Evolutionary conservation across 2,797 vertebrate genomes (phyloP).

Genomic region (Coilia nasus): DNA sequence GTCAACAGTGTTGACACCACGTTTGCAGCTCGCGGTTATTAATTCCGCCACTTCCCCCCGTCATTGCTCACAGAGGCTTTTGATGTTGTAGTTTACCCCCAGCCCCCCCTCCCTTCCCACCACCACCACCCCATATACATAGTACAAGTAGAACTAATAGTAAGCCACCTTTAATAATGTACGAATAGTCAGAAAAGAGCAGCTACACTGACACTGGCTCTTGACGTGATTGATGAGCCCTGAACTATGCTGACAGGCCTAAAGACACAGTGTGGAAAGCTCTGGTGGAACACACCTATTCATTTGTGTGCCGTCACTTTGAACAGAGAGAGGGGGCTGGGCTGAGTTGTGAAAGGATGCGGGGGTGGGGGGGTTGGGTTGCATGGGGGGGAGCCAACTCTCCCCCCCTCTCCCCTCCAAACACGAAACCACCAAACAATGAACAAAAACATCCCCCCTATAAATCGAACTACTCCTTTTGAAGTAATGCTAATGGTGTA

Average conservation of each 20-base stretch:
- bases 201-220: background rate
- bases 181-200: background rate
- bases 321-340: background rate
- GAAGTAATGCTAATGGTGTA: background rate
- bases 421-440: background rate
- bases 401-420: background rate
- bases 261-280: background rate
- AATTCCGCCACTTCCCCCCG: background rate
- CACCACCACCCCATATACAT: background rate
- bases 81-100: background rate
- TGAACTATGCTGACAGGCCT: background rate
- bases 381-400: too few relatives aligned
- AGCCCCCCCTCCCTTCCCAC: background rate
- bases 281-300: background rate
- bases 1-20: constrained; percentile 13
- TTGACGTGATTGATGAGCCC: background rate
- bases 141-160: background rate
- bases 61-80: constrained; percentile 1
- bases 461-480: background rate
- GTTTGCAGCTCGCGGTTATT: background rate
- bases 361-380: too few relatives aligned
- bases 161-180: constrained; percentile 4
- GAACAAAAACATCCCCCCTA: too few relatives aligned
- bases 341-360: background rate
- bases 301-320: background rate